phyloP scores from a whole-genome alignment of 2,888 invertebrate species.

The Platyscelio sp. region DNA sequence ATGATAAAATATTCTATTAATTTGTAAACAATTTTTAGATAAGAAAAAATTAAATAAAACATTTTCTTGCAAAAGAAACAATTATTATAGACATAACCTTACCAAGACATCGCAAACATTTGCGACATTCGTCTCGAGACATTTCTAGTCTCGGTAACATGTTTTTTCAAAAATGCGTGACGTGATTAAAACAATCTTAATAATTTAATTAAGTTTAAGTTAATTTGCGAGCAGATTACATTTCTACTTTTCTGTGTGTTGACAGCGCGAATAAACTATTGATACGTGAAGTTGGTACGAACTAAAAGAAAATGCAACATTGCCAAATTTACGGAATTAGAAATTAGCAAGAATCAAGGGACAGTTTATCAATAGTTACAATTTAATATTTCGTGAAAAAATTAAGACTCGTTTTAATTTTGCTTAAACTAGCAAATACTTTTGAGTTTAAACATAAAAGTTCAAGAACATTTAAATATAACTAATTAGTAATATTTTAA shows the following conservation, averaged over 20 bases:
- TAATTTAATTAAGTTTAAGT: constrained; percentile 14
- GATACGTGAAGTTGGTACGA: constrained; percentile 73
- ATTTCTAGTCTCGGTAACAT: constrained; percentile 93
- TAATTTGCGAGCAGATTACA: constrained; percentile 43
- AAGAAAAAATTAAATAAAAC: not conserved
- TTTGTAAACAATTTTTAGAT: not conserved
- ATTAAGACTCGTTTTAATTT: too few relatives aligned
- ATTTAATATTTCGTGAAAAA: too few relatives aligned
- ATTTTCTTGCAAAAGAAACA: not conserved
- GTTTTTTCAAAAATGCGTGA: constrained; percentile 66
- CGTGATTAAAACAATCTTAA: not conserved
- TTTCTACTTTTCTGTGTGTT: constrained; percentile 74
- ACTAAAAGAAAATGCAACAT: not conserved
- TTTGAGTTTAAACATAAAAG: too few relatives aligned
- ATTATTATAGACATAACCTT: constrained; percentile 82
- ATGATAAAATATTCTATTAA: too few relatives aligned
- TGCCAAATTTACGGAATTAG: constrained; percentile 18
- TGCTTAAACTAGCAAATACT: too few relatives aligned
- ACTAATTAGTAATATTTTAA: too few relatives aligned
- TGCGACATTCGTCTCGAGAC: constrained; percentile 95
- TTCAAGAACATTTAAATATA: too few relatives aligned
- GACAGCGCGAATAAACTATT: constrained; percentile 77
- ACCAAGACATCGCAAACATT: constrained; percentile 95
- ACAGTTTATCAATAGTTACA: too few relatives aligned
- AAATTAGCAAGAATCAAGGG: too few relatives aligned